Conservation (phyloP, 2,888 invertebrate genomes). For the Leuctra nigra region DNA sequence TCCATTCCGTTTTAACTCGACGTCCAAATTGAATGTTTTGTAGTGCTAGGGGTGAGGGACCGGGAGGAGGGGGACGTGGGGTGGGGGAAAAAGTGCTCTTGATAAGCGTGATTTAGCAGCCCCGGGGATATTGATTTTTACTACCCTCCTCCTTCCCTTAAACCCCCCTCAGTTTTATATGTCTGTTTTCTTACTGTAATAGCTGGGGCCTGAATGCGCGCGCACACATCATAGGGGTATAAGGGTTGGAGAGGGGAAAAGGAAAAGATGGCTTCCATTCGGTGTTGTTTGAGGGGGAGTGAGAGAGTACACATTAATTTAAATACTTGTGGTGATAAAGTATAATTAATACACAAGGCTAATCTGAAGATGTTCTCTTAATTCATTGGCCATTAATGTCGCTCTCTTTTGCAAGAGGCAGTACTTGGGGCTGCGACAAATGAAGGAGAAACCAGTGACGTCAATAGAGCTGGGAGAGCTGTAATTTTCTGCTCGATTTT, state of each 20-base stretch:
- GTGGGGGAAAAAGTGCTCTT: conserved; percentile 44
- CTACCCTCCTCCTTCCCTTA: conserved; percentile 35
- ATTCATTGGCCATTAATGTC: neutral
- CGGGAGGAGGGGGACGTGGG: conserved; percentile 28
- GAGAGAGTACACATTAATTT: conserved; percentile 22
- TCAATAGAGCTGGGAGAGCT: neutral
- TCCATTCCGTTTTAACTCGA: conserved; percentile 54
- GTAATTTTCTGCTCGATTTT: too few relatives aligned
- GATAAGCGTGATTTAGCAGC: conserved; percentile 67
- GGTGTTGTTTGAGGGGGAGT: conserved; percentile 24
- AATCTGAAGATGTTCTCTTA: conserved; percentile 2
- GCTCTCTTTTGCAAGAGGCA: neutral
- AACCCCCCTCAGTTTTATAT: conserved; percentile 47
- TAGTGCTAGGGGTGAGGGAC: conserved; percentile 40
- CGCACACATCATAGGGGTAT: conserved; percentile 41
- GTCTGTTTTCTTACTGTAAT: conserved; percentile 51
- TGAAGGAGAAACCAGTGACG: conserved; percentile 1
- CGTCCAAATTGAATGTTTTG: conserved; percentile 55
- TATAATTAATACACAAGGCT: conserved; percentile 11
- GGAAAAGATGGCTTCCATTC: conserved; percentile 29
- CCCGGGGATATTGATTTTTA: conserved; percentile 54
- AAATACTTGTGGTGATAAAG: conserved; percentile 22
- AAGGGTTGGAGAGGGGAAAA: conserved; percentile 19
- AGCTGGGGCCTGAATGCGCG: conserved; percentile 41
- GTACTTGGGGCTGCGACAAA: neutral